These are phyloP conservation scores for Grammomys dolichurus DNA, from an alignment of 2,113 vertebrate genomes.

Conservation along the genomic window DNA sequence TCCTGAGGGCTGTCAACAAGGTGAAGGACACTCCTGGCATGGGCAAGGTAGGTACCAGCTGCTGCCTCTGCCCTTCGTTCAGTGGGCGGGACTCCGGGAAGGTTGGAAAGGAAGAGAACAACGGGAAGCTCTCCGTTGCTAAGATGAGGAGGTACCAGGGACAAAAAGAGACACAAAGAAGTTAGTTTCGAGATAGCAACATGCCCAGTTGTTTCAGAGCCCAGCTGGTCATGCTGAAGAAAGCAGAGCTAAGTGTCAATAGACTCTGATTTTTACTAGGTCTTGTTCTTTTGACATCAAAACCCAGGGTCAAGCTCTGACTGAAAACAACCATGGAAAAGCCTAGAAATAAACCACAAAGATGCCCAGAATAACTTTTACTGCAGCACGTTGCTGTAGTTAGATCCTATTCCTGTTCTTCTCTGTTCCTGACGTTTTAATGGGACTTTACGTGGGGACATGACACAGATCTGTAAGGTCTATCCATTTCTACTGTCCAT, in stretches of 20 bases:
- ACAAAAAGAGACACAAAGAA: not conserved
- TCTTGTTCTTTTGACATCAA: not conserved
- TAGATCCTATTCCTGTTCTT: not conserved
- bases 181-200: not conserved
- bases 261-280: not conserved
- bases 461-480: not conserved
- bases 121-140: rapidly evolving
- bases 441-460: not conserved
- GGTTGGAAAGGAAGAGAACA: not conserved
- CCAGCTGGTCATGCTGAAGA: not conserved
- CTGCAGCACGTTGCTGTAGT: not conserved
- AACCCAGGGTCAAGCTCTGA: not conserved
- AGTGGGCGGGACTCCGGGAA: rapidly evolving
- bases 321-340: not conserved
- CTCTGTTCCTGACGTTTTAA: not conserved
- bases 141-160: not conserved
- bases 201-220: not conserved
- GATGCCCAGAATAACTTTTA: not conserved
- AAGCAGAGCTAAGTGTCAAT: rapidly evolving
- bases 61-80: not conserved
- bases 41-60: slow-evolving; percentile 92
- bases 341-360: not conserved
- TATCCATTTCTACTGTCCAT: not conserved
- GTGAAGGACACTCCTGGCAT: slow-evolving; percentile 98
- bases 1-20: slow-evolving; percentile 96